Evolutionary conservation across 2,113 vertebrate species (phyloP), one percentile per base, ranked within the genome.

Genomic region (Semicossyphus pulcher): DNA sequence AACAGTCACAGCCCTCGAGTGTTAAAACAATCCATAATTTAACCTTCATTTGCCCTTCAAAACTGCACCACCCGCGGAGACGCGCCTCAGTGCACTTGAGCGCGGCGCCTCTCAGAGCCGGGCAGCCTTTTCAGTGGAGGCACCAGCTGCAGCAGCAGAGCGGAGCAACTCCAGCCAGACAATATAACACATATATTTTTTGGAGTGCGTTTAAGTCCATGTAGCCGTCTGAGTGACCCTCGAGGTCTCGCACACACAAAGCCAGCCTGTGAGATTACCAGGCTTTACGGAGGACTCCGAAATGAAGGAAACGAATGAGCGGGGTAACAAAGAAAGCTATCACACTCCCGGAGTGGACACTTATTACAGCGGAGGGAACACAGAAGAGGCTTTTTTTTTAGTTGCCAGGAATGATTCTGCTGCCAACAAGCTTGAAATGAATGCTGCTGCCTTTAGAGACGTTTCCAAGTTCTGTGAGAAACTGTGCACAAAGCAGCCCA

Each of bases 231-330:
- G 36, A 78, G 57, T 28, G 60, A 76, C 54, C 76, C 61, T 26
- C 10, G 4, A 68, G 65, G 76, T 63, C 57, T 68, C 58, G 45
- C 52, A 76, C 25, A 34, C 45, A 76, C 16, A 34, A 58, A 63
- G 52, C 47, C 60, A 7, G 53, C 18, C 70, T 10, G 47, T 68
- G 63, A 84, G 81, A 77, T 80, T 63, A 66, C 68, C 1, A n/a
- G 25, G 68, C 72, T 66, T 66, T 14, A n/a, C 20, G 45, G 42
- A 72, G 21, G 21, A 64, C 51, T 60, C 18, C 7, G 36, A 68
- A 73, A 66, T 10, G 31, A 76, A 16, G 20, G 39, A 45, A 66
- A 42, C 25, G 10, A 28, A 25, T 3, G 54, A 68, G 67, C 72
- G 16, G 39, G 39, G 34, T 64, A 26, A 44, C 78, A 66, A 74